These are phyloP conservation scores for Archivesica marissinica DNA, from an alignment of 1,140 invertebrate genomes.

Conservation along the genomic window DNA sequence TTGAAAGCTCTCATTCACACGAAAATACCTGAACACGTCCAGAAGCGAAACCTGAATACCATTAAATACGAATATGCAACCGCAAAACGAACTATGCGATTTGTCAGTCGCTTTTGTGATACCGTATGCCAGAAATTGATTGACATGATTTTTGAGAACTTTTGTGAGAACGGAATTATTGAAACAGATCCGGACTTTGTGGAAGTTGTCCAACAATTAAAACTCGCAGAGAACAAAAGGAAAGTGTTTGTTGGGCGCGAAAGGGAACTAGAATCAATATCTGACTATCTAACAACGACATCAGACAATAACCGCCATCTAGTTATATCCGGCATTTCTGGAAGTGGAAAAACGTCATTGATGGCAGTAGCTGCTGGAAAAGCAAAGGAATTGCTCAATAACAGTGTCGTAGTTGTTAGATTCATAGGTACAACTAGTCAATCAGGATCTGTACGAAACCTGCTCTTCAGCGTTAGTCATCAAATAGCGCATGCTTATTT, in stretches of 20 bases:
- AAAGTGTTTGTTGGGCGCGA: constrained; percentile 5
- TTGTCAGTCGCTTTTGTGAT: constrained; percentile 6
- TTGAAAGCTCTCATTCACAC: not conserved
- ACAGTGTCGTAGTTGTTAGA: constrained; percentile 12
- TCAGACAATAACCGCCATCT: not conserved
- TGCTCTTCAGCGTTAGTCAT: constrained; percentile 20
- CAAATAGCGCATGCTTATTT: not conserved
- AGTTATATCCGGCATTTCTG: not conserved
- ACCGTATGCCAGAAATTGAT: not conserved
- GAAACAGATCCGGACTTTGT: not conserved
- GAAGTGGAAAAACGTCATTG: constrained; percentile 14
- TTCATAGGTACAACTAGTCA: constrained; percentile 25
- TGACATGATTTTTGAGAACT: constrained; percentile 17
- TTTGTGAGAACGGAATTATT: not conserved
- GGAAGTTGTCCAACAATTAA: constrained; percentile 20
- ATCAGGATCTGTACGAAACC: not conserved
- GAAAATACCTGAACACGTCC: not conserved
- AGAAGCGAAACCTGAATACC: not conserved
- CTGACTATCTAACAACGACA: not conserved
- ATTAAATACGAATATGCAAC: not conserved
- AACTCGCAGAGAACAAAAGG: not conserved
- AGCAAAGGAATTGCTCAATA: not conserved
- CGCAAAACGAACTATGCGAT: not conserved
- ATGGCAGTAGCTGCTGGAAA: not conserved
- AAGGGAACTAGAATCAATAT: not conserved